A percentile compares a stretch with the other conserved stretches of the same genome.
Conservation (phyloP, 2,113 vertebrate species). For the Indicator indicator region DNA sequence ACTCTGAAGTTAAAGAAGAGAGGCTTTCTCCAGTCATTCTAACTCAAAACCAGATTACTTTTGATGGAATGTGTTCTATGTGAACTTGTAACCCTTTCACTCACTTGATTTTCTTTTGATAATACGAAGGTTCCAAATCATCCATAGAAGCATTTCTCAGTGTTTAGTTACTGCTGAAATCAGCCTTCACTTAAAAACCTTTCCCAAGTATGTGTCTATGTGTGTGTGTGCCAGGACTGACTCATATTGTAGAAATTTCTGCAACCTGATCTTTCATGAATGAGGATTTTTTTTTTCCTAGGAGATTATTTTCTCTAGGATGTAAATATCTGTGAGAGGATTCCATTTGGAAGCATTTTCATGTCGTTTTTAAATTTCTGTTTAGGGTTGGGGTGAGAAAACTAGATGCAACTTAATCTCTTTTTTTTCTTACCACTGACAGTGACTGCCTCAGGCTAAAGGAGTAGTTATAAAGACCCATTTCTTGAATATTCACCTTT, state of each 20-base stretch:
- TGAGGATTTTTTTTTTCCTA: neutral
- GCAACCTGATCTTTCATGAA: neutral
- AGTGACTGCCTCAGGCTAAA: neutral
- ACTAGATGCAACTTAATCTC: neutral
- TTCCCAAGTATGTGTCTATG: neutral
- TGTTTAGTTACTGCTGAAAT: slow-evolving; percentile 4
- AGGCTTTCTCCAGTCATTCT: neutral
- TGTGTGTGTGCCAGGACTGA: neutral
- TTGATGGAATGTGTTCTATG: neutral
- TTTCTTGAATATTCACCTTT: neutral
- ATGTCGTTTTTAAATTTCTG: neutral
- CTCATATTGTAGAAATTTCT: neutral
- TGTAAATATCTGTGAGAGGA: neutral
- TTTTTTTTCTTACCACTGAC: neutral
- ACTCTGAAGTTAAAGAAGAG: neutral
- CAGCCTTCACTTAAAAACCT: slow-evolving; percentile 10
- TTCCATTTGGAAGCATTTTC: neutral
- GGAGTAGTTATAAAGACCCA: neutral
- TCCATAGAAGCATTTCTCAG: neutral
- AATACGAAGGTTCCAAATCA: neutral
- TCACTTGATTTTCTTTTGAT: neutral
- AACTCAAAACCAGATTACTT: neutral
- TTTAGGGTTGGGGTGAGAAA: neutral
- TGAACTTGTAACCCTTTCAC: neutral
- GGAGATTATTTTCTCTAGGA: neutral